phyloP scores from a whole-genome alignment of 2,888 invertebrate genomes.

The Amblyjoppa fuscipennis region DNA sequence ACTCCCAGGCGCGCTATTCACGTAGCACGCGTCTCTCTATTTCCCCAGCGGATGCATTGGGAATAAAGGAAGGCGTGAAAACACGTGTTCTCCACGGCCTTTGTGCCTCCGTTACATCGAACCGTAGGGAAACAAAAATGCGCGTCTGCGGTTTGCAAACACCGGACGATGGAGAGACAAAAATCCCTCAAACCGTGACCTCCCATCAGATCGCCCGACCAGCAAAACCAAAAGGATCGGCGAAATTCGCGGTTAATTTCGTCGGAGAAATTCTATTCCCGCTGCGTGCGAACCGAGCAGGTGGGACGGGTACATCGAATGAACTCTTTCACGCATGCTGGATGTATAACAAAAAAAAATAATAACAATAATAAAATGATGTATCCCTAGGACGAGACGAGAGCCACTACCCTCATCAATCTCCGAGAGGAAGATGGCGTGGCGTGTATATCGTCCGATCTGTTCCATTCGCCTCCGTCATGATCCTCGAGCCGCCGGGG shows the following conservation, averaged over 20 bases:
- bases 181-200: neutral
- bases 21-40: neutral
- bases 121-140: neutral
- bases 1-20: conserved; percentile 22
- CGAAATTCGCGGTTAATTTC: neutral
- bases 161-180: neutral
- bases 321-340: neutral
- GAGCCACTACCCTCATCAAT: conserved; percentile 54
- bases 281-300: neutral
- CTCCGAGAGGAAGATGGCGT: conserved; percentile 50
- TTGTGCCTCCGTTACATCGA: conserved; percentile 2
- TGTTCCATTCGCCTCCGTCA: conserved; percentile 18
- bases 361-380: neutral
- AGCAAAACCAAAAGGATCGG: neutral
- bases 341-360: conserved; percentile 2
- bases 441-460: conserved; percentile 46
- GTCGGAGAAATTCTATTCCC: neutral
- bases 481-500: neutral
- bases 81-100: neutral
- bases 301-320: neutral
- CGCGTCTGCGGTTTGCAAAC: neutral
- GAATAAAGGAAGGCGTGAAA: conserved; percentile 33
- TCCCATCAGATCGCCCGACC: neutral
- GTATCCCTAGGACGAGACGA: conserved; percentile 7
- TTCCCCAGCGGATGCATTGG: conserved; percentile 21